Evolutionary conservation across 2,113 vertebrate genomes (phyloP).

Genomic region (Pygoscelis antarcticus): DNA sequence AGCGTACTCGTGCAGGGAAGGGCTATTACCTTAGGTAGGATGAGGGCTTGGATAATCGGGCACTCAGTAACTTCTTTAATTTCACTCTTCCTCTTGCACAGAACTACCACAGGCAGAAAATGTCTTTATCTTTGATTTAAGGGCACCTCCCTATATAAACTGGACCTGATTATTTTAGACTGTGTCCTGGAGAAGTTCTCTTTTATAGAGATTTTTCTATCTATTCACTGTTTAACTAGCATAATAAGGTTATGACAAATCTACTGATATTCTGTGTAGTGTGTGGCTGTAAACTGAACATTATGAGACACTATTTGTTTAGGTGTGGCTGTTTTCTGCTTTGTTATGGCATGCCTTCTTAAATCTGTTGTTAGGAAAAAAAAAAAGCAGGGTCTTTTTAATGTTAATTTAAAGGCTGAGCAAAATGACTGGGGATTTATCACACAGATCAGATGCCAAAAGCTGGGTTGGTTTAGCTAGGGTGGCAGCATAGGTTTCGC

Average conservation of each 20-base stretch:
- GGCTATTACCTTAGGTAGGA: not conserved
- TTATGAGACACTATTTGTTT: not conserved
- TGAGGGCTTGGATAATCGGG: not conserved
- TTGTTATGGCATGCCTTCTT: not conserved
- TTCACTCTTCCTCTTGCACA: not conserved
- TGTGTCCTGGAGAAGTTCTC: not conserved
- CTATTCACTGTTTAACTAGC: not conserved
- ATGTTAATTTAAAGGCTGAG: not conserved
- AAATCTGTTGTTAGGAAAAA: not conserved
- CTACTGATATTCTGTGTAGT: not conserved
- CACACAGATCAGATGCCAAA: not conserved
- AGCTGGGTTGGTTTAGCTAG: not conserved
- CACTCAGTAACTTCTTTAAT: not conserved
- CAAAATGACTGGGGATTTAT: not conserved
- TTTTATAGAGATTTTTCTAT: not conserved
- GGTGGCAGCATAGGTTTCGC: not conserved
- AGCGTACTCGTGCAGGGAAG: rapidly evolving
- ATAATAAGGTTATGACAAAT: not conserved
- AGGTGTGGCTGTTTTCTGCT: not conserved
- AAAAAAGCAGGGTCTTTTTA: not conserved
- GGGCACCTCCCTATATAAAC: not conserved
- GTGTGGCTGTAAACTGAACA: not conserved
- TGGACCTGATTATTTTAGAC: not conserved
- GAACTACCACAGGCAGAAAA: not conserved
- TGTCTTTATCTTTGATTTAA: not conserved